Percentiles rank a stretch among this genome's conserved stretches.
phyloP scores from a whole-genome alignment of 2,113 vertebrate species.

The Misgurnus anguillicaudatus region DNA sequence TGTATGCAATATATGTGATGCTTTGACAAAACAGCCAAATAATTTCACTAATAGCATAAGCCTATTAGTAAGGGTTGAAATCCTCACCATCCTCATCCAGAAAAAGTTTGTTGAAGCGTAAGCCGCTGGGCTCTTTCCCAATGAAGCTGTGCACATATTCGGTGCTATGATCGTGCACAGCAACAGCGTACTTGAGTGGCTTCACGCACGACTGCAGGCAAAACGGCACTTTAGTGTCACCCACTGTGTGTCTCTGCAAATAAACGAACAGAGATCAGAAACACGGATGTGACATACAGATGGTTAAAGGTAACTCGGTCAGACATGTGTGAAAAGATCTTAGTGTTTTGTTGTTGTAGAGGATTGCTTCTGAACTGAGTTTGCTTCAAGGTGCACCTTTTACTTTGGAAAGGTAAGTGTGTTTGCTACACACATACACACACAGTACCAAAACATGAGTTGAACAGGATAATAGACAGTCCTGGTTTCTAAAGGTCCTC shows the following conservation, averaged over 20 bases:
- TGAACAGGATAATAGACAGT: too few relatives aligned
- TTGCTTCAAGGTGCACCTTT: too few relatives aligned
- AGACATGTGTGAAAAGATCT: too few relatives aligned
- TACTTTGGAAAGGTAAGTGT: too few relatives aligned
- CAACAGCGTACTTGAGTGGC: slow-evolving; percentile 93
- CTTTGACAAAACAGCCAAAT: too few relatives aligned
- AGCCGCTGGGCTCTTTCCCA: slow-evolving; percentile 95
- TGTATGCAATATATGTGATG: too few relatives aligned
- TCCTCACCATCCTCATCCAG: slow-evolving; percentile 95
- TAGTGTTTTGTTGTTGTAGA: too few relatives aligned
- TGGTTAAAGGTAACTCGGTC: neutral
- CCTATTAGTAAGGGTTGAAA: neutral
- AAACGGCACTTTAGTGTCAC: slow-evolving; percentile 97
- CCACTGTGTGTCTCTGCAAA: slow-evolving; percentile 85
- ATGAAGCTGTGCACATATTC: slow-evolving; percentile 95
- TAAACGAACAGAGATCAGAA: neutral
- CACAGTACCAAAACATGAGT: too few relatives aligned
- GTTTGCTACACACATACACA: too few relatives aligned
- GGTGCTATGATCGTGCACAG: slow-evolving; percentile 91
- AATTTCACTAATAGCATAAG: too few relatives aligned
- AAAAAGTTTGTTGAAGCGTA: slow-evolving; percentile 97
- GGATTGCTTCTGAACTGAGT: too few relatives aligned
- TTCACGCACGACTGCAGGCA: slow-evolving; percentile 98
- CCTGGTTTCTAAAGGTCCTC: too few relatives aligned
- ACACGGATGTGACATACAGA: neutral